Base-by-base conservation (phyloP, 2,888 invertebrate species). In the Coenonympha glycerion region DNA sequence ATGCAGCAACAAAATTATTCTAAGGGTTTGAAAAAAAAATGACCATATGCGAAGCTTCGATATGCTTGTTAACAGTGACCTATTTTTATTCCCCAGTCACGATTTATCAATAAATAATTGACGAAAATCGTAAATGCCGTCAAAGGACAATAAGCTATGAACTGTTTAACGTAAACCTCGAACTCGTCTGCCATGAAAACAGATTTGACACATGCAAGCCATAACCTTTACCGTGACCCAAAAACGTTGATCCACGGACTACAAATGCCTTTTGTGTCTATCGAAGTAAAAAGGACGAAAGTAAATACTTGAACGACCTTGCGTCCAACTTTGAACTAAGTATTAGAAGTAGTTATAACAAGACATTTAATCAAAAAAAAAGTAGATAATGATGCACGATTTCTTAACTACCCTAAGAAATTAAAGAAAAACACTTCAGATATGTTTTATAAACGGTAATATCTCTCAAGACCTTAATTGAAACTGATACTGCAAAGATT, bases 201-300 rank as follows among this genome's bases (percentile, higher is more conserved):
- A 21, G 11, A 37, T 21, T 19, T 6, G 6, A 37, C 13, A 30
- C 34, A 18, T 33, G 8, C 18, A n/a, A n/a, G n/a, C n/a, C 21
- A 19, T 11, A 21, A 36, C 42, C 24, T 15, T 37, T 26, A 19
- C 30, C 37, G 24, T 46, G 37, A 37, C 28, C 46, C 19, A 15
- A 8, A 21, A 28, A n/a, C 21, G 19, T 13, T 22, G 44, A 16
- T 19, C 37, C 21, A 47, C 8, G 30, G 28, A 13, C 28, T n/a
- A n/a, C n/a, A 15, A 34, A 24, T n/a, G 21, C 21, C 33, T 33
- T 47, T 49, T 49, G 37, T 21, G 33, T 46, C 28, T 47, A 49
- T 53, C 37, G 34, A 42, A 31, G 39, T 24, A 39, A 34, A 53
- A 53, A 45, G 46, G 49, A n/a, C n/a, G n/a, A n/a, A n/a, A n/a